Evolutionary conservation across 2,888 invertebrate species (phyloP).

Genomic region (Cryptops parisi): DNA sequence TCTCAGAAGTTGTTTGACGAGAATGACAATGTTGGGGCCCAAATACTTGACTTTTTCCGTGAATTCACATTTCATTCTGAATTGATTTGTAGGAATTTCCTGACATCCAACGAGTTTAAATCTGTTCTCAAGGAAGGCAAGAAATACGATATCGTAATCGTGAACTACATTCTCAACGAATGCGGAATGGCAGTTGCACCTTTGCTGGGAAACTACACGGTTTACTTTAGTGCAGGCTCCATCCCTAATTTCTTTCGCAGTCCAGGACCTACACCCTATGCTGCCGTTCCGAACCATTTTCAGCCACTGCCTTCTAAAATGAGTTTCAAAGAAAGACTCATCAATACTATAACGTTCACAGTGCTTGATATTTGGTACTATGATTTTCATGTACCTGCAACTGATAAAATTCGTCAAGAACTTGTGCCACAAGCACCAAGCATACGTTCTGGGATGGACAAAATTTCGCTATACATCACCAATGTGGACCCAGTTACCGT

Average conservation of each 20-base stretch:
- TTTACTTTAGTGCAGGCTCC: not conserved
- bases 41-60: too few species aligned
- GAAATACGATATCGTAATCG: constrained; percentile 4
- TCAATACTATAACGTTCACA: not conserved
- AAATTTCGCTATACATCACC: not conserved
- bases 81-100: not conserved
- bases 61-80: not conserved
- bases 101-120: not conserved
- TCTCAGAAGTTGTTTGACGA: not conserved
- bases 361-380: not conserved
- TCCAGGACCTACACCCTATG: not conserved
- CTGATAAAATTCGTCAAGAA: not conserved
- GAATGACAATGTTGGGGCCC: too few species aligned
- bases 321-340: not conserved
- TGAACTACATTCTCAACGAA: not conserved
- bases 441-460: not conserved
- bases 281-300: not conserved
- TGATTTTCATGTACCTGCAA: not conserved
- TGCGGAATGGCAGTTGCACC: constrained; percentile 3
- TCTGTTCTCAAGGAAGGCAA: not conserved
- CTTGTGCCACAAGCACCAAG: not conserved
- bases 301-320: not conserved
- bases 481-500: not conserved
- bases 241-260: not conserved
- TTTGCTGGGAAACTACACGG: not conserved